phyloP scores from a whole-genome alignment of 64 coral and sea anemone species.

The Dendronephthya gigantea region DNA sequence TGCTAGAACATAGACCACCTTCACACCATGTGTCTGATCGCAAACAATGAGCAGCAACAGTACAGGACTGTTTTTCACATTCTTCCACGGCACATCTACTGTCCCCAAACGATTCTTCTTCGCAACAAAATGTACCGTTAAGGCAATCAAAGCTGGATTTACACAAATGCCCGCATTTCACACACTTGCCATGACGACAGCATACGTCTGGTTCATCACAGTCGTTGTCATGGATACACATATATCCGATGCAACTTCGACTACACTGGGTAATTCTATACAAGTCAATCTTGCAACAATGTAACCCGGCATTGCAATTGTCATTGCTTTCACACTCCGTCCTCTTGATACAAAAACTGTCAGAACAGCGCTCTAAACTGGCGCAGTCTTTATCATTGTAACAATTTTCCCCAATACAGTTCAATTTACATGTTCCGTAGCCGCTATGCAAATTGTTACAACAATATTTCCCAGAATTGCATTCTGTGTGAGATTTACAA shows the following conservation, averaged over 20 bases:
- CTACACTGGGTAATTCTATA: background rate
- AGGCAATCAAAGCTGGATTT: background rate
- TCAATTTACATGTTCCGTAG: background rate
- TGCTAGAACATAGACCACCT: background rate
- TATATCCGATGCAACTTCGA: background rate
- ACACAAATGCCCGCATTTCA: background rate
- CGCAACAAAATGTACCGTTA: background rate
- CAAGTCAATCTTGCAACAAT: background rate
- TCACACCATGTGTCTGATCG: background rate
- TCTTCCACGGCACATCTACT: background rate
- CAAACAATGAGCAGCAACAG: background rate
- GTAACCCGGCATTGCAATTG: background rate
- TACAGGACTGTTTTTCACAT: background rate
- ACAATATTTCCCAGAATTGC: background rate
- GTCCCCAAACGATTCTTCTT: background rate
- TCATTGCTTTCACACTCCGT: background rate
- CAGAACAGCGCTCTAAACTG: background rate
- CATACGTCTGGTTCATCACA: background rate
- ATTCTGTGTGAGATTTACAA: background rate
- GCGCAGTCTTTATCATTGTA: background rate
- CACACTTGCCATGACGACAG: background rate
- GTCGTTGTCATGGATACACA: background rate
- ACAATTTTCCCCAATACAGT: background rate
- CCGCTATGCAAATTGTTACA: background rate
- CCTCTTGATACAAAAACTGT: background rate